phyloP scores from a whole-genome alignment of 2,797 vertebrate genomes.

The Mormyrus proboscirostris region DNA sequence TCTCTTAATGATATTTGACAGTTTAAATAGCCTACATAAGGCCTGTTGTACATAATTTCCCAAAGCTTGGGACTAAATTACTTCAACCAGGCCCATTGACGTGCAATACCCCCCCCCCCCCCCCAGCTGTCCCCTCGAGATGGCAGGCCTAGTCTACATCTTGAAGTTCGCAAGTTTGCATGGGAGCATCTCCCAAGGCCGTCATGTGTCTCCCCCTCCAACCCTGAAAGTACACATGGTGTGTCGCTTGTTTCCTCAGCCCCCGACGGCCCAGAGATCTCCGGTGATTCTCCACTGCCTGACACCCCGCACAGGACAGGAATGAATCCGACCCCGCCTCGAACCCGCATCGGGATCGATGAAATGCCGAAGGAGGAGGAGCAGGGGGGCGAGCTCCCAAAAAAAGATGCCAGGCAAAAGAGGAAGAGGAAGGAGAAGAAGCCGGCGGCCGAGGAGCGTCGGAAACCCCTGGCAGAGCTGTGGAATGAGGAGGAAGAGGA shows the following conservation, averaged over 20 bases:
- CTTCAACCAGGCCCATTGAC: not conserved
- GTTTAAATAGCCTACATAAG: not conserved
- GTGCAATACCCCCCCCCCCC: not conserved
- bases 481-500: conserved; percentile 36
- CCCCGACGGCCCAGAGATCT: conserved; percentile 66
- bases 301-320: conserved; percentile 50
- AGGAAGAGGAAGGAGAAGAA: conserved; percentile 45
- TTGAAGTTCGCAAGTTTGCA: not conserved
- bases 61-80: not conserved
- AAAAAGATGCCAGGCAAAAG: conserved; percentile 22
- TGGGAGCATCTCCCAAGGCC: not conserved
- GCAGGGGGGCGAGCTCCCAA: conserved; percentile 26
- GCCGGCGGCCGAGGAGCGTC: conserved; percentile 30
- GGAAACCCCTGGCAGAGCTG: conserved; percentile 24
- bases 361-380: conserved; percentile 18
- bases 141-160: not conserved
- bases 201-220: not conserved
- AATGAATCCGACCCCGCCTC: conserved; percentile 33
- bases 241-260: conserved; percentile 30
- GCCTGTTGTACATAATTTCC: not conserved
- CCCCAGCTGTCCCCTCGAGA: not conserved
- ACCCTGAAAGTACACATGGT: not conserved
- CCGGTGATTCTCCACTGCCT: conserved; percentile 75
- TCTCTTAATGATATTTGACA: not conserved
- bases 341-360: not conserved